Evolutionary conservation across 2,113 vertebrate species (phyloP), one percentile per base, ranked within the genome.

Genomic region (Festucalex cinctus): DNA sequence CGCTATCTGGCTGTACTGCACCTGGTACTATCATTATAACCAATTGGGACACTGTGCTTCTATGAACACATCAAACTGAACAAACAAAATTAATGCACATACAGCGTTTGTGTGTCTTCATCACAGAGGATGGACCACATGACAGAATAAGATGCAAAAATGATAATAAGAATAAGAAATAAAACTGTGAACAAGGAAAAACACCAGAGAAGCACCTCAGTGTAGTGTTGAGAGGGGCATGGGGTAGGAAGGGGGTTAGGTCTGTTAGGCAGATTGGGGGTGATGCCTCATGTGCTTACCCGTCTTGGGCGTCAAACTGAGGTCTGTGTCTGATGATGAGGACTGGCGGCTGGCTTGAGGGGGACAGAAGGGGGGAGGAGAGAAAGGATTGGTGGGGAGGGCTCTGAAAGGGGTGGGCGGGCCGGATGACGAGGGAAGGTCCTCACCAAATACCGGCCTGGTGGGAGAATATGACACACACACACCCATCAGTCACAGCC

Each of bases 221-320:
- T 76, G 71, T 74, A 66, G 71, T 69, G 67, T 68, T 65, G 66
- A 61, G 24, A 16, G 70, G 60, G 73, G 56, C 37, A 57, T 57
- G 63, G 74, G 57, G 36, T n/a, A n/a, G 61, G 4, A n/a, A 46
- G 74, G 71, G 48, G 36, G 75, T 71, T 2, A 6, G 73, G 44
- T 32, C 74, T 68, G 1, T 12, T 56, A 54, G 12, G 26, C 26
- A 32, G 6, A 16, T 3, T 17, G 26, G 54, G 54, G 26, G 26
- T 57, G 26, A 17, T 57, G 66, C 67, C 49, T 69, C 66, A 65
- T 77, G 65, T 88, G 93, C 97, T 99, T 99, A 99, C 97, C 97
- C 90, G 95, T 99, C 92, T 98, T 99, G 92, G 97, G 97, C 91
- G 97, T 99, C 94, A 99, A 95, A 97, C 97, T 99, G 95, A 99